Evolutionary conservation across 2,888 invertebrate genomes (phyloP).

Genomic region (Andrena bucephala): DNA sequence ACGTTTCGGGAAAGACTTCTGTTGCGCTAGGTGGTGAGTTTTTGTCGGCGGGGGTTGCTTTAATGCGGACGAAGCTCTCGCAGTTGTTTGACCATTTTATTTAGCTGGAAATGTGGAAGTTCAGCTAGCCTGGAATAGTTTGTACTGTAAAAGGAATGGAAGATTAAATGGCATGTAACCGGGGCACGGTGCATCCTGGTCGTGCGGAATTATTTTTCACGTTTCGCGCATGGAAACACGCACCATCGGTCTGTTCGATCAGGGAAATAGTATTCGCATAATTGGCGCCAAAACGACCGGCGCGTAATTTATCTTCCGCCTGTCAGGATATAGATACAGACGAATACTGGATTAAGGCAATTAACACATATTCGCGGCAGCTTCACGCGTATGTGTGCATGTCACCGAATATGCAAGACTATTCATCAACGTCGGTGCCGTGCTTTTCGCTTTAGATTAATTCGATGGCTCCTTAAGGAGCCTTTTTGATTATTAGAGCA

Average conservation of each 20-base stretch:
- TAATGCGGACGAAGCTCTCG: not conserved
- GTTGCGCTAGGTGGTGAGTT: not conserved
- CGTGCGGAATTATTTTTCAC: constrained; percentile 48
- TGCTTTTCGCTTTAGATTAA: constrained; percentile 39
- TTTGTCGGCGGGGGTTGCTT: not conserved
- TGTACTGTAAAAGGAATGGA: not conserved
- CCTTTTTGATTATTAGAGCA: constrained; percentile 14
- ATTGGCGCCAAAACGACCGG: constrained; percentile 44
- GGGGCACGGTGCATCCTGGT: constrained; percentile 2
- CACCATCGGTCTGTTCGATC: constrained; percentile 20
- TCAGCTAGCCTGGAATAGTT: not conserved
- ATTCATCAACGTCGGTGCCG: constrained; percentile 49
- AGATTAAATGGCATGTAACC: constrained; percentile 19
- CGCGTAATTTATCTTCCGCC: constrained; percentile 50
- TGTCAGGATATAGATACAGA: constrained; percentile 59
- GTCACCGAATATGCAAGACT: constrained; percentile 34
- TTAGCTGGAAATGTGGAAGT: not conserved
- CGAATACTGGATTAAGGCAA: constrained; percentile 61
- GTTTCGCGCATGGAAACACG: constrained; percentile 8
- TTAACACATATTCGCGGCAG: constrained; percentile 51
- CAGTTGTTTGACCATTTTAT: not conserved
- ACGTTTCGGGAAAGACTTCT: constrained; percentile 9
- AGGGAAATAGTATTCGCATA: constrained; percentile 46
- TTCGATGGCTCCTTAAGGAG: constrained; percentile 20
- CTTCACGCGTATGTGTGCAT: constrained; percentile 17